Base-by-base conservation (phyloP, 1,140 invertebrate species). In the Trichomalopsis sarcophagae region DNA sequence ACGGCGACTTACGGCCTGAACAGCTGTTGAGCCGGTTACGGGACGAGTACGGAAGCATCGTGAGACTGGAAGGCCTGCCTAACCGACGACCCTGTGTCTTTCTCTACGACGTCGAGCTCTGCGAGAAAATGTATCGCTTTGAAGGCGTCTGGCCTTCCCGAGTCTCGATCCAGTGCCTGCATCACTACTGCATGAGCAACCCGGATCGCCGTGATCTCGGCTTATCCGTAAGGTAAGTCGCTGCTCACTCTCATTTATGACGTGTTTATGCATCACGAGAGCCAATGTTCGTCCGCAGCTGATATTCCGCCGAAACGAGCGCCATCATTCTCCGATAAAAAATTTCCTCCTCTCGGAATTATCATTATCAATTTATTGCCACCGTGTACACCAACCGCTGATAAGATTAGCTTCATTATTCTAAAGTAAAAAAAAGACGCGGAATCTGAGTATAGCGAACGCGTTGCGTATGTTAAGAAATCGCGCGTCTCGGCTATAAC, bases 141-240 rank as follows among this genome's bases (percentile, higher is more conserved):
- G 91, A 93, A 88, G 91, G 92, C 36, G 23, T 76, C 5, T 91
- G 91, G 90, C 93, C 92, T 9, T 33, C 40, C 1, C 87, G 92
- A 79, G 83, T 90, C 23, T 88, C 89, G 2, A 88, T 93, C 55
- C 88, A 91, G 27, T 87, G 89, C 10, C 79, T 92, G n/a, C 87
- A 87, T 44, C 82, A 89, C 84, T 92, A 93, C 86, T 86, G 92
- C 13, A 82, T 89, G 82, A 81, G 83, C 88, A 30, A 87, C 88
- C 13, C 86, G 88, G 36, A 88, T 91, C 74, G 91, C 89, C 47
- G 87, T 4, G 84, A 87, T 27, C 81, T 85, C 14, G 90, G 91
- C 7, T 77, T 92, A 10, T 86, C 88, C 4, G 86, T 88, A 0
- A 90, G 90, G 91, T 92, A 77, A 27, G 9, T 44, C 40, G 5